Conservation (phyloP, 1,140 invertebrate genomes). For the Psilanteris sp. region DNA sequence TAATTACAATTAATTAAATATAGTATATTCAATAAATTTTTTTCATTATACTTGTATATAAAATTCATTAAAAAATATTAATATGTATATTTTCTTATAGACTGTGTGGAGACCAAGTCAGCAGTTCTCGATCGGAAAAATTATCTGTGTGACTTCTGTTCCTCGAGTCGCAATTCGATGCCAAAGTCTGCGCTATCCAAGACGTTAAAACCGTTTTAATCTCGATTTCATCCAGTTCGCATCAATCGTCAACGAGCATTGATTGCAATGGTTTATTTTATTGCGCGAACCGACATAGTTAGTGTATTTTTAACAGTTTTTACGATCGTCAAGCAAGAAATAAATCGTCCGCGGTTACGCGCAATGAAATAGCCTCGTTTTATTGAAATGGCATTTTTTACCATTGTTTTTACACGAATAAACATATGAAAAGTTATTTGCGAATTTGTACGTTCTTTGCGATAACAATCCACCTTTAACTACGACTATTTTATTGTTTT, state of each 20-base stretch:
- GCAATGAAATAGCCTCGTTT: constrained; percentile 15
- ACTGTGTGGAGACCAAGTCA: constrained; percentile 77
- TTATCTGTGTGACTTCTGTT: constrained; percentile 77
- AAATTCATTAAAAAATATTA: not conserved
- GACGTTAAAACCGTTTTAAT: constrained; percentile 68
- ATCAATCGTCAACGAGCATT: constrained; percentile 8
- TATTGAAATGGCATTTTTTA: constrained; percentile 13
- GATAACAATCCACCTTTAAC: too few relatives aligned
- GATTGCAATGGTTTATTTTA: not conserved
- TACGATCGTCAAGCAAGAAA: too few relatives aligned
- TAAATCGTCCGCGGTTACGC: constrained; percentile 7
- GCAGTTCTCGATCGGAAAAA: constrained; percentile 73
- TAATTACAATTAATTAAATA: too few relatives aligned
- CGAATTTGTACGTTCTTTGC: not conserved
- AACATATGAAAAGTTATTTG: constrained; percentile 8
- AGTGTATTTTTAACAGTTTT: constrained; percentile 36
- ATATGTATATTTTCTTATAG: constrained; percentile 56
- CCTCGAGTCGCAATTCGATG: constrained; percentile 68
- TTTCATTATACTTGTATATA: too few relatives aligned
- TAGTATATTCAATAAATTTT: too few relatives aligned
- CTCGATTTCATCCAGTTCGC: constrained; percentile 1
- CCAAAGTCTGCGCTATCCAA: constrained; percentile 72
- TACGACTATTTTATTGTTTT: too few relatives aligned
- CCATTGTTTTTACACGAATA: constrained; percentile 19
- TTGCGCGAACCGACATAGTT: constrained; percentile 20